Conservation (phyloP, 1,140 invertebrate species). For the Copidosoma floridanum region DNA sequence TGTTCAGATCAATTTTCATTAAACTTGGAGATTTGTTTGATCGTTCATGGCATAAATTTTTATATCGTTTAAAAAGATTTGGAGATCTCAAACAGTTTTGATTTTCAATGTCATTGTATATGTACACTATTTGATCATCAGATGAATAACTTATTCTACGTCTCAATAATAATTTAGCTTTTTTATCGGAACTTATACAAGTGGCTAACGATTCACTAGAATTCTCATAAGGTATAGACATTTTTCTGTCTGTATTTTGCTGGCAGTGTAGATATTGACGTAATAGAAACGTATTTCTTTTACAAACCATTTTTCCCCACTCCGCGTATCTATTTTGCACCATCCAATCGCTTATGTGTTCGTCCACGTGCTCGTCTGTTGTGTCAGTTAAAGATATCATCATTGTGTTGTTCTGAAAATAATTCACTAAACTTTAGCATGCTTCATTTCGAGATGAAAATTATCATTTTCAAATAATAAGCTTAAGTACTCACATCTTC, state of each 20-base stretch:
- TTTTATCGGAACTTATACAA: too few species aligned
- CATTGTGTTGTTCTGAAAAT: constrained; percentile 45
- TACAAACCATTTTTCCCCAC: constrained; percentile 45
- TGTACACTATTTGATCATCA: not conserved
- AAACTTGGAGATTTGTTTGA: not conserved
- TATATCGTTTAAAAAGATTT: constrained; percentile 4
- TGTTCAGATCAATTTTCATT: not conserved
- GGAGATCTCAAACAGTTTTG: not conserved
- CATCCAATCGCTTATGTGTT: constrained; percentile 45
- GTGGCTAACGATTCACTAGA: too few species aligned
- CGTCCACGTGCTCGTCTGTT: constrained; percentile 30
- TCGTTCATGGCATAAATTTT: not conserved
- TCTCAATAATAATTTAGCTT: too few species aligned
- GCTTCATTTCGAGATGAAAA: too few species aligned
- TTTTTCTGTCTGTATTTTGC: too few species aligned
- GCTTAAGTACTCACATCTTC: too few species aligned
- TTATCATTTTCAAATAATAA: too few species aligned
- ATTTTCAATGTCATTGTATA: not conserved
- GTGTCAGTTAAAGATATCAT: constrained; percentile 40
- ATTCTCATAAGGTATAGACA: too few species aligned
- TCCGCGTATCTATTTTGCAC: constrained; percentile 34
- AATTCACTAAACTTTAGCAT: too few species aligned
- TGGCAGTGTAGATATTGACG: constrained; percentile 17
- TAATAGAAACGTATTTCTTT: constrained; percentile 31
- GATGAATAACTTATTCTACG: not conserved